Base-by-base conservation (phyloP, 2,888 invertebrate species). In the Ligdia adustata region DNA sequence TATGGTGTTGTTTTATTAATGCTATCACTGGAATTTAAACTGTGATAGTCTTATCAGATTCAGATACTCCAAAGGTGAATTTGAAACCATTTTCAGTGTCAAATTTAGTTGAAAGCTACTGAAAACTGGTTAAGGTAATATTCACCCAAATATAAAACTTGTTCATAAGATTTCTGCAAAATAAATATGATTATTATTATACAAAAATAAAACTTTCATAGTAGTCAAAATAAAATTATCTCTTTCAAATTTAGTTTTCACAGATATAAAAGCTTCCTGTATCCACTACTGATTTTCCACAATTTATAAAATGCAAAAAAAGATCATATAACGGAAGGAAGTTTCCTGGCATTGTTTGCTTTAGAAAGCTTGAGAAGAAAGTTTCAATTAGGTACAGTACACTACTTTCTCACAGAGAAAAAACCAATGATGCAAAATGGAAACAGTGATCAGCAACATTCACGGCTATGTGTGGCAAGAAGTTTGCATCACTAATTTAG, bases 321-420 rank as follows among this genome's bases (percentile, higher is more conserved):
- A n/a, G n/a, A n/a, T n/a, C n/a, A n/a, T n/a, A n/a, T n/a, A n/a
- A n/a, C n/a, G n/a, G 16, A 12, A 34, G 34, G 24, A 35, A 24
- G 4, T 40, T 35, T 15, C 14, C 15, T 13, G 34, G 9, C 12
- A 26, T 29, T 40, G 28, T 22, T 11, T 6, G 9, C 22, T n/a
- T 22, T 41, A 35, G 41, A 41, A 37, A 32, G 33, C 12, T 9
- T 47, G 47, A 27, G 48, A 48, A 37, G 12, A 5, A 24, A 35
- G 4, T 13, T 27, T 11, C 2, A 9, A 31, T 14, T 37, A 26
- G 35, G n/a, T n/a, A n/a, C 5, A 6, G 11, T 13, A 9, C n/a
- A 41, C n/a, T 14, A 39, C 27, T 35, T 33, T 48, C 39, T 20
- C 31, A 40, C 31, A 37, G 6, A 37, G 26, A 27, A 44, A 24